phyloP scores from a whole-genome alignment of 2,797 vertebrate genomes.

The Lepilemur ruficaudatus region DNA sequence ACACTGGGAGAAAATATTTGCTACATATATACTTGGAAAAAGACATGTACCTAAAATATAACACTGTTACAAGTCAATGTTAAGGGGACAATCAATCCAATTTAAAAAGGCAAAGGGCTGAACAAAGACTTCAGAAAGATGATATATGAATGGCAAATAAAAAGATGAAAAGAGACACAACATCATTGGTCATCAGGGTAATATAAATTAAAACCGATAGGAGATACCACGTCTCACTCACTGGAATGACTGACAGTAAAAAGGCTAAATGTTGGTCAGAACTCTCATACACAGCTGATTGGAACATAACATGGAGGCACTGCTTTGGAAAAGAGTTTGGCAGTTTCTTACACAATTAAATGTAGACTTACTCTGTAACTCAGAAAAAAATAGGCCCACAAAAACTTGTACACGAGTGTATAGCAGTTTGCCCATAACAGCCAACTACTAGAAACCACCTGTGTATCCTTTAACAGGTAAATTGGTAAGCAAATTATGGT shows the following conservation, averaged over 20 bases:
- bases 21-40: neutral
- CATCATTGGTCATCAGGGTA: neutral
- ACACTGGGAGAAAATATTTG: slow-evolving; percentile 14
- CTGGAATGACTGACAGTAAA: neutral
- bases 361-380: neutral
- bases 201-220: neutral
- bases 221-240: neutral
- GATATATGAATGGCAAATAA: neutral
- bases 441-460: neutral
- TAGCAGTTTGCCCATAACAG: neutral
- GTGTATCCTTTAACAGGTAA: neutral
- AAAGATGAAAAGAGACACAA: neutral
- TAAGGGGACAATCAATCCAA: neutral
- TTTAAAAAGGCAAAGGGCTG: neutral
- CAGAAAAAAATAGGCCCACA: neutral
- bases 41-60: neutral
- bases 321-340: neutral
- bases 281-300: neutral
- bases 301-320: neutral
- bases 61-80: neutral
- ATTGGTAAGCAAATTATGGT: neutral
- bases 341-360: neutral
- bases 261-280: neutral
- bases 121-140: neutral
- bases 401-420: neutral